phyloP scores from a whole-genome alignment of 92 coral and sea anemone species.

The Phymanthus crucifer region DNA sequence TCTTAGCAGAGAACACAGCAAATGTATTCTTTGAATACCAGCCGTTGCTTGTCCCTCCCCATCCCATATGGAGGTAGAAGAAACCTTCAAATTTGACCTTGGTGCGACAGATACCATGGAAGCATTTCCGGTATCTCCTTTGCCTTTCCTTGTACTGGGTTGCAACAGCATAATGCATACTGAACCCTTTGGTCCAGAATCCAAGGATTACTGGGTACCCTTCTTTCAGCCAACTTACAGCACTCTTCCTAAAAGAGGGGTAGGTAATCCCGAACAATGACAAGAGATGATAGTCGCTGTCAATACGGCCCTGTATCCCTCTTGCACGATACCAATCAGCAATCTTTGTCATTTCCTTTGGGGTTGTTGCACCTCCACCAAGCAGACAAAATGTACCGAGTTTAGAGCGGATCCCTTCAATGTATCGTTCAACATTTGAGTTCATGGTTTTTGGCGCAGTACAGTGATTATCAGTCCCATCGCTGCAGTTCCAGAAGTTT shows the following conservation, averaged over 20 bases:
- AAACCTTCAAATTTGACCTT: not conserved
- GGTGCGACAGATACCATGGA: slow-evolving; percentile 9
- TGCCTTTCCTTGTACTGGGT: slow-evolving; percentile 31
- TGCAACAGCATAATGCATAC: slow-evolving; percentile 29
- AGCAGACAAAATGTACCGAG: slow-evolving; percentile 47
- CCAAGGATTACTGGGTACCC: slow-evolving; percentile 45
- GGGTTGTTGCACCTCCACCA: slow-evolving; percentile 45
- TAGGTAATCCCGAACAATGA: not conserved
- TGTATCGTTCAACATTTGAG: slow-evolving; percentile 18
- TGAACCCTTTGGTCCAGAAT: not conserved
- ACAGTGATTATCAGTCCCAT: not conserved
- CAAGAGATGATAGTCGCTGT: not conserved
- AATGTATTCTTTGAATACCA: slow-evolving; percentile 33
- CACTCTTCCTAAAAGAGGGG: not conserved
- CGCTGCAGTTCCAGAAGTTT: not conserved
- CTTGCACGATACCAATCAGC: not conserved
- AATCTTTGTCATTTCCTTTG: not conserved
- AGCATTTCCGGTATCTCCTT: slow-evolving; percentile 12
- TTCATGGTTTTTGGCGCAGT: slow-evolving; percentile 15
- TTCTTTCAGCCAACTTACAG: not conserved
- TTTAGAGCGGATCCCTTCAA: slow-evolving; percentile 36
- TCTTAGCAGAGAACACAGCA: not conserved
- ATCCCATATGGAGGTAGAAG: slow-evolving; percentile 34
- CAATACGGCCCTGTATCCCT: not conserved
- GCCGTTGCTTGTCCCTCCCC: slow-evolving; percentile 44